These are phyloP conservation scores for Tragelaphus eurycerus DNA, from an alignment of 2,797 vertebrate genomes.

Conservation along the genomic window DNA sequence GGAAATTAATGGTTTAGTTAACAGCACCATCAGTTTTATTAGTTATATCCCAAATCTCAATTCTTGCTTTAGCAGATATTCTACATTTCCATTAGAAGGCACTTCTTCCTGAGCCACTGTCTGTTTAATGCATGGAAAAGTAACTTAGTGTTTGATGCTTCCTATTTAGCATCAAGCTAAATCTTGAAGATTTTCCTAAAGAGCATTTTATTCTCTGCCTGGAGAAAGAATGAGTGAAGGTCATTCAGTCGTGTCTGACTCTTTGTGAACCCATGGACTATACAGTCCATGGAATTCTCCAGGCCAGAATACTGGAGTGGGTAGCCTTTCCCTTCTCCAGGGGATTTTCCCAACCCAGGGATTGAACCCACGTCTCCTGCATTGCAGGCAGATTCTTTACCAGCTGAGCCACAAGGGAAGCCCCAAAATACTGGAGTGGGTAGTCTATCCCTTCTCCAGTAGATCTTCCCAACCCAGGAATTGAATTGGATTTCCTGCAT, in stretches of 20 bases:
- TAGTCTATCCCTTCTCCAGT: neutral
- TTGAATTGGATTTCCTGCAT: neutral
- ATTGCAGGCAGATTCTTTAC: neutral
- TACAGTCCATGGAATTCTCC: neutral
- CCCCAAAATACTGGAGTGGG: neutral
- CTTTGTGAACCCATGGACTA: neutral
- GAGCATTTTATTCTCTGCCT: neutral
- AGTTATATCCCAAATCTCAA: neutral
- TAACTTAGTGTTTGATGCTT: neutral
- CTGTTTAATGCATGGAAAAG: neutral
- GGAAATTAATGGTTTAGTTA: neutral
- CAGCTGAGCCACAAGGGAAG: neutral
- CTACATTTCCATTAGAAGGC: neutral
- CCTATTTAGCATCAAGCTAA: neutral
- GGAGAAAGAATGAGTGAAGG: neutral
- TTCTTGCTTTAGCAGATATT: neutral
- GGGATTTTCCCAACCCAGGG: neutral
- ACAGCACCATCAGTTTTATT: neutral
- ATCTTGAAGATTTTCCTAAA: neutral
- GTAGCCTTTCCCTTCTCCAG: neutral
- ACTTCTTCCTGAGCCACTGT: neutral
- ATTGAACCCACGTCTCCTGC: fast-evolving
- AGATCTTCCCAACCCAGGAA: neutral
- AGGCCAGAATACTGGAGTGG: neutral
- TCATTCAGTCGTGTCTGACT: neutral